Evolutionary conservation across 37 sponge, comb jelly and placozoan genomes (phyloP), one percentile per base, ranked within the genome.

Genomic region (Aplysina aerophoba): DNA sequence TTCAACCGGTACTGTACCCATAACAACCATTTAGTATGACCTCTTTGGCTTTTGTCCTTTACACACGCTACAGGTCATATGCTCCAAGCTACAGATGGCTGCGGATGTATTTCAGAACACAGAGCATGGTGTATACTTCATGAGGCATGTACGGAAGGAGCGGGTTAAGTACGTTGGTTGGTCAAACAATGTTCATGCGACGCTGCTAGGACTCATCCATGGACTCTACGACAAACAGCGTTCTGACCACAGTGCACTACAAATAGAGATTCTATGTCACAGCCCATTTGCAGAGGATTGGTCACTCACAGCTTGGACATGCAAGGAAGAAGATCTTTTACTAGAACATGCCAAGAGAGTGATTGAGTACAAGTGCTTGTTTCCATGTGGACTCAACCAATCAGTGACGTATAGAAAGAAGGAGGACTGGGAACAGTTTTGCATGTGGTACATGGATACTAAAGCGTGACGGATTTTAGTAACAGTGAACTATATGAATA

Each of bases 191-290:
- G 11, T 24, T 4, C 37, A 36, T 79, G 34, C 25, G 5, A 30
- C 22, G 34, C 80, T 38, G 80, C 77, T 20, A 79, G 77, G n/a
- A 79, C 39, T 79, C 84, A 73, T 24, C 34, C 77, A 20, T 25
- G 75, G 22, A 36, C 60, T 36, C 35, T 31, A 72, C 80, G 75
- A 19, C 24, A 35, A 21, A 14, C 19, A 5, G 8, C 24, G 73
- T 80, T 54, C 11, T 3, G 80, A 30, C 5, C 24, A 30, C 35
- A 83, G 11, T 21, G 55, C n/a, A 80, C 50, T 44, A 44, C 50
- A 44, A 8, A 44, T 8, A 44, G 50, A 64, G 66, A 25, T 30
- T 31, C 28, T 31, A 11, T 31, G 31, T 25, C 28, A 31, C 66
- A 12, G 66, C 5, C 66, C 66, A 64, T 11, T 25, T 30, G 27